Evolutionary conservation across 2,888 invertebrate species (phyloP), one percentile per base, ranked within the genome.

Genomic region (Aethes cnicana): DNA sequence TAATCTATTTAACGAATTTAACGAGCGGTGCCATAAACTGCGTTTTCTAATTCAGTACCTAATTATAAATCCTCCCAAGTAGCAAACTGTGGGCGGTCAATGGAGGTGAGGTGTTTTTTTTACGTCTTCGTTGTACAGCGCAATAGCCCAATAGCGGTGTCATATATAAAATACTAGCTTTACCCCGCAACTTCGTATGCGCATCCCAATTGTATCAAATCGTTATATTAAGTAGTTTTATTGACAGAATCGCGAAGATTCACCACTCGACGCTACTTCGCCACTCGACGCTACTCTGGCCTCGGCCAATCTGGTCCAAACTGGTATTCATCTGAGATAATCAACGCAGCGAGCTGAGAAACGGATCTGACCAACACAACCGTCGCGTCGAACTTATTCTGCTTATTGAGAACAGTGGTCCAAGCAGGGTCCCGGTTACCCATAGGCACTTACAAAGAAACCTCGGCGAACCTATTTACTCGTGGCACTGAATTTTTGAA

Each of bases 271-370:
- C n/a, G n/a, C n/a, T n/a, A n/a, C n/a, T n/a, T n/a, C n/a, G n/a
- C n/a, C n/a, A n/a, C n/a, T n/a, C 18, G 8, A 33, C 48, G 32
- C 17, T 35, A 17, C 14, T 11, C 39, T 25, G 74, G 61, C 75
- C 83, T 79, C 75, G 79, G 47, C 50, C 59, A 57, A 74, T 77
- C 85, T 77, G 75, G 83, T 73, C 66, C 57, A 54, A 81, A 84
- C 85, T 72, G 73, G 84, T 81, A 78, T 78, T 77, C 78, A 84
- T 83, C 76, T 72, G 62, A 72, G 73, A 76, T 80, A 80, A 80
- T 81, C 69, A 76, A 62, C 49, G 54, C 37, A 26, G 54, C 5
- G 21, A 20, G 21, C 7, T 33, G n/a, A 26, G 26, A 25, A 25
- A 14, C 6, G 16, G 5, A 21, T 32, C 32, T 44, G 44, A 2